Percentiles rank a stretch among this genome's conserved stretches.
Evolutionary conservation across 2,797 vertebrate genomes (phyloP).

Genomic region (Petrocephalus sullivani): DNA sequence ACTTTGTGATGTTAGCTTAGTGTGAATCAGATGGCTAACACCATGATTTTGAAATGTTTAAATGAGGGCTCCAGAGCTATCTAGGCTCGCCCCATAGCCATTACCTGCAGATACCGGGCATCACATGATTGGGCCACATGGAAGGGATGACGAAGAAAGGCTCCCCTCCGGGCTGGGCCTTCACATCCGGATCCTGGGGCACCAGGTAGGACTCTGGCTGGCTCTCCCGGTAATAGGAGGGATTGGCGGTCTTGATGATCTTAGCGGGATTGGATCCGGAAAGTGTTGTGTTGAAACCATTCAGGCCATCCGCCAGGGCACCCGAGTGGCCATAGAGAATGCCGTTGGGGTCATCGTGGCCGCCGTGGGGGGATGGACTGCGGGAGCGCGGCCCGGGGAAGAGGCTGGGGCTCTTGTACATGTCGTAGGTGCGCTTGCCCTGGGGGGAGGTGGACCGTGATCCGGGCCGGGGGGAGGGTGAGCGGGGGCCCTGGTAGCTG

Average conservation of each 20-base stretch:
- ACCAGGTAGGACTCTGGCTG: slow-evolving; percentile 76
- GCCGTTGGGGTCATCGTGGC: slow-evolving; percentile 63
- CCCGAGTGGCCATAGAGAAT: slow-evolving; percentile 56
- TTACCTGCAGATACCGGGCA: slow-evolving; percentile 89
- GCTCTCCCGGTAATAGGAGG: slow-evolving; percentile 74
- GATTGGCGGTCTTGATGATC: slow-evolving; percentile 83
- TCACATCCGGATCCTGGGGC: slow-evolving; percentile 80
- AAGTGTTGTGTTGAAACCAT: slow-evolving; percentile 64
- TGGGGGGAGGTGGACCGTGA: slow-evolving; percentile 91
- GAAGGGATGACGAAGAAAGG: slow-evolving; percentile 83
- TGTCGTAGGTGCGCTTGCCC: slow-evolving; percentile 91
- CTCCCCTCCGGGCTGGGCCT: slow-evolving; percentile 73
- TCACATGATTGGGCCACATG: slow-evolving; percentile 85
- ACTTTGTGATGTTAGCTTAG: not conserved
- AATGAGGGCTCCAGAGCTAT: not conserved
- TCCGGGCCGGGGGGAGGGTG: slow-evolving; percentile 79
- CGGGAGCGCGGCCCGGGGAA: slow-evolving; percentile 75
- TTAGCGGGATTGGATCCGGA: slow-evolving; percentile 80
- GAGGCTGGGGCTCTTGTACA: slow-evolving; percentile 73
- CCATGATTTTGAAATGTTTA: not conserved
- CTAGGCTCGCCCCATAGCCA: not conserved
- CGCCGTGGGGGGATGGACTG: slow-evolving; percentile 82
- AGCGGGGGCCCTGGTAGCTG: slow-evolving; percentile 74
- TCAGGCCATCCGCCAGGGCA: slow-evolving; percentile 72
- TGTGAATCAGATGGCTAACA: not conserved